These are phyloP conservation scores for Lasioglossum baleicum DNA, from an alignment of 1,140 invertebrate species.

Conservation along the genomic window DNA sequence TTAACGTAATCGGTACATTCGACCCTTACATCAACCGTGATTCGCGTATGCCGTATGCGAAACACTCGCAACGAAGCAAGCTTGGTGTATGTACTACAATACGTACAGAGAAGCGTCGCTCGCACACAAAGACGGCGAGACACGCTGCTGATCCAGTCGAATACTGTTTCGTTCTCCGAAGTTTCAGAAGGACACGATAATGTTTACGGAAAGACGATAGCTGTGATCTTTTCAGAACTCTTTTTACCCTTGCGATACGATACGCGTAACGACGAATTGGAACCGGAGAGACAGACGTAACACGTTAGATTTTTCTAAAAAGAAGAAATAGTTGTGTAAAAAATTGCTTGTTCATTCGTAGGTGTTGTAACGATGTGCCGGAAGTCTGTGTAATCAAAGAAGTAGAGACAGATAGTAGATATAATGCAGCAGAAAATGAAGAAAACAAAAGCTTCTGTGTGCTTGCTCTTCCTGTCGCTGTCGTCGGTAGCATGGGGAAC, in stretches of 20 bases:
- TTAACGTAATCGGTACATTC: constrained; percentile 13
- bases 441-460: not conserved
- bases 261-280: not conserved
- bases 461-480: constrained; percentile 21
- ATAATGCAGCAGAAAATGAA: too few relatives aligned
- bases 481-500: not conserved
- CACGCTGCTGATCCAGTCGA: not conserved
- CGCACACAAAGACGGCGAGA: not conserved
- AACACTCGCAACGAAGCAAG: not conserved
- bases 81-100: not conserved
- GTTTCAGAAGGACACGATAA: not conserved
- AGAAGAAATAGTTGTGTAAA: not conserved
- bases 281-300: not conserved
- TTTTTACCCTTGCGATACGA: too few relatives aligned
- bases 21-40: not conserved
- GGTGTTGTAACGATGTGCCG: not conserved
- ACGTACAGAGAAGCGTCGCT: too few relatives aligned
- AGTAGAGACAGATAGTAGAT: too few relatives aligned
- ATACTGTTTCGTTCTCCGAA: not conserved
- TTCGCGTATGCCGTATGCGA: not conserved
- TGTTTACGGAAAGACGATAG: not conserved
- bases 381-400: too few relatives aligned
- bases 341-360: not conserved
- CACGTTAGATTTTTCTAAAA: too few relatives aligned
- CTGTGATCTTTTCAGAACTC: too few relatives aligned